Conservation (phyloP, 2,797 vertebrate genomes). For the Amazonetta brasiliensis region DNA sequence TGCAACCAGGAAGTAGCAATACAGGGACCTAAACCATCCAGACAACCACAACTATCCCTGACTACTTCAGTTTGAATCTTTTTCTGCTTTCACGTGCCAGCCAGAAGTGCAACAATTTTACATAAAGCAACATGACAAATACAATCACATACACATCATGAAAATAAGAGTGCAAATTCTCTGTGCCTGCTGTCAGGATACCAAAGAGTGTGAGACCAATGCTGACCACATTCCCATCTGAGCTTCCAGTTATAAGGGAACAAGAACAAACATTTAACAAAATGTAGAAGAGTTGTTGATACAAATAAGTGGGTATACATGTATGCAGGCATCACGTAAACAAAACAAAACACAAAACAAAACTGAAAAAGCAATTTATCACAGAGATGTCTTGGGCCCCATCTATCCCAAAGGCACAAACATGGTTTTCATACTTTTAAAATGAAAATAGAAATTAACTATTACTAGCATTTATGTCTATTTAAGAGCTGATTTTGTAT, state of each 20-base stretch:
- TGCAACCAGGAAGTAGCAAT: neutral
- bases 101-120: neutral
- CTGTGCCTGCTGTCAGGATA: neutral
- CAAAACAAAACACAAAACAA: neutral
- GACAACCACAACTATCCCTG: neutral
- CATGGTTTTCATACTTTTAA: neutral
- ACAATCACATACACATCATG: neutral
- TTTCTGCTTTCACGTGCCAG: neutral
- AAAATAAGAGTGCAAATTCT: neutral
- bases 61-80: neutral
- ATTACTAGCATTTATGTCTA: neutral
- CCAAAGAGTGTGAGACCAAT: neutral
- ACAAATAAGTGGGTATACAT: neutral
- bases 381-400: neutral
- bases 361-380: neutral
- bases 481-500: neutral
- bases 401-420: neutral
- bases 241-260: neutral
- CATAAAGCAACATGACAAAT: neutral
- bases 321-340: neutral
- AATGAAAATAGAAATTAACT: neutral
- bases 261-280: neutral
- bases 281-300: neutral
- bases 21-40: neutral
- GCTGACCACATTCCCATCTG: neutral